Evolutionary conservation across 2,113 vertebrate genomes (phyloP).

Genomic region (Xyrauchen texanus): DNA sequence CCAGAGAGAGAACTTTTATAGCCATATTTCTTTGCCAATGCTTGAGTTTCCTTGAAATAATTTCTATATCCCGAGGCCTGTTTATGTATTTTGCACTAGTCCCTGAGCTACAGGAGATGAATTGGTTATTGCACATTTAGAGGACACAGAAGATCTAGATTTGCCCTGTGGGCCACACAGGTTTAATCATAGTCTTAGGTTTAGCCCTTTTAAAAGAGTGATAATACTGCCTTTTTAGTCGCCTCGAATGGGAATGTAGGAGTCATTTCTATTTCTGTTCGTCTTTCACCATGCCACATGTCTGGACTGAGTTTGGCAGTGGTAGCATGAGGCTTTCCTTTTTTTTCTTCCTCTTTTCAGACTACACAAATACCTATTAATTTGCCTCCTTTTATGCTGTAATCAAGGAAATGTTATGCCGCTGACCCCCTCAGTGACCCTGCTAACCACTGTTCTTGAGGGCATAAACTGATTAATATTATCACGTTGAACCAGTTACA

Average conservation of each 20-base stretch:
- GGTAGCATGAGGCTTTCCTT: neutral
- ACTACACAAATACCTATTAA: neutral
- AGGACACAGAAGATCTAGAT: neutral
- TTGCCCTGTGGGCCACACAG: neutral
- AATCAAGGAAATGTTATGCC: neutral
- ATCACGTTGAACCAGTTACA: neutral
- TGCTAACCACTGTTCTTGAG: neutral
- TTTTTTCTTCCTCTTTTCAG: neutral
- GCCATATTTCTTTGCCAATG: neutral
- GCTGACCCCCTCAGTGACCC: neutral
- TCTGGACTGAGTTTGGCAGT: neutral
- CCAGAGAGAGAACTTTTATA: neutral
- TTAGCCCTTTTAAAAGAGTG: neutral
- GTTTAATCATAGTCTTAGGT: too few species aligned
- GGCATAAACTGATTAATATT: conserved; percentile 20
- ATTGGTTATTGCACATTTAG: neutral
- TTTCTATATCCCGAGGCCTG: neutral
- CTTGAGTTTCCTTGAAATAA: neutral
- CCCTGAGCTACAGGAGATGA: neutral
- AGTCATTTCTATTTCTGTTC: neutral
- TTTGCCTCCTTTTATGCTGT: neutral
- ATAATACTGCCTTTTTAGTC: neutral
- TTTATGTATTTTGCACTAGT: neutral
- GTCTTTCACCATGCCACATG: neutral
- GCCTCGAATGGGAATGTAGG: neutral